These are phyloP conservation scores for Poeciliopsis paucimaculata DNA, from an alignment of 2,797 vertebrate species.

Conservation along the genomic window DNA sequence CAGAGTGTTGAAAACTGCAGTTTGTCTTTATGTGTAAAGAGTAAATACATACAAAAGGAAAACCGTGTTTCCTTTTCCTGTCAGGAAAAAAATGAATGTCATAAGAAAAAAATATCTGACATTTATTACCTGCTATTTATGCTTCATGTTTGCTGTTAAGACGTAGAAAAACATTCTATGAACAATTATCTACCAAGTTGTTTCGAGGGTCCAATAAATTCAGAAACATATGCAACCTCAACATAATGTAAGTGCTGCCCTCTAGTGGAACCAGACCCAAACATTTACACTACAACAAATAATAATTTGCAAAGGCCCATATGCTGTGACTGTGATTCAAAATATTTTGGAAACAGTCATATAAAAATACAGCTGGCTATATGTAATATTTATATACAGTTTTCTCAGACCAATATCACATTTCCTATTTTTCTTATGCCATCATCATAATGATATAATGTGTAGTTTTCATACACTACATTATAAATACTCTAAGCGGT, in stretches of 20 bases:
- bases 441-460: neutral
- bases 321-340: neutral
- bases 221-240: neutral
- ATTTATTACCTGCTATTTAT: neutral
- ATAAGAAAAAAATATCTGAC: neutral
- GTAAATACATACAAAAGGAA: neutral
- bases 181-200: neutral
- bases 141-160: neutral
- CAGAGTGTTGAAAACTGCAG: neutral
- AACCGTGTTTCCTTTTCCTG: neutral
- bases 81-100: neutral
- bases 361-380: neutral
- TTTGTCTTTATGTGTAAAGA: neutral
- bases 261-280: slow-evolving; percentile 30
- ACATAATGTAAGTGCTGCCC: slow-evolving; percentile 18
- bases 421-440: neutral
- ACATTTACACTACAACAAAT: neutral
- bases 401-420: neutral
- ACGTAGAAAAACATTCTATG: neutral
- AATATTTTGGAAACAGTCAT: neutral
- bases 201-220: neutral
- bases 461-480: neutral
- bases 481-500: neutral
- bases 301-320: neutral
- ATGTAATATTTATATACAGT: neutral